A percentile compares a stretch with the other conserved stretches of the same genome.
These are phyloP conservation scores for Tragulus kanchil DNA, from an alignment of 2,113 vertebrate species.

Conservation along the genomic window DNA sequence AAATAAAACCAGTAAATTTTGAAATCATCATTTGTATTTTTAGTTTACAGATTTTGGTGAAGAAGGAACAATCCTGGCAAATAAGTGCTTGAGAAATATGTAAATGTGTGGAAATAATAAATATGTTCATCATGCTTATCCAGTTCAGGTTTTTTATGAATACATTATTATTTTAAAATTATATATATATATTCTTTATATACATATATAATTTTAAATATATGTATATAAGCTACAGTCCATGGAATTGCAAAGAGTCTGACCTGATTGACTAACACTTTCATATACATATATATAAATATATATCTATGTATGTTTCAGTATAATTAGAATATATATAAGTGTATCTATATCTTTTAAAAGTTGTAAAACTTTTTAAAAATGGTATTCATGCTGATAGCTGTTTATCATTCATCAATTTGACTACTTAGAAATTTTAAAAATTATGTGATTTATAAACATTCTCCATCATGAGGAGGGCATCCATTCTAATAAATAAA, in stretches of 20 bases:
- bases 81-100: background rate
- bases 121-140: background rate
- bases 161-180: no score
- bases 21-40: background rate
- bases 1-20: background rate
- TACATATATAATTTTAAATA: no score
- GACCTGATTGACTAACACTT: background rate
- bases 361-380: background rate
- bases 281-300: background rate
- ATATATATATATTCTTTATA: no score
- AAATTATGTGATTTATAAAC: background rate
- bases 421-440: background rate
- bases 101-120: background rate
- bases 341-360: background rate
- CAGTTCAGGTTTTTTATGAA: background rate
- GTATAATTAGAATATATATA: background rate
- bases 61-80: background rate
- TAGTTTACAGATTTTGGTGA: background rate
- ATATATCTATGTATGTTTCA: background rate
- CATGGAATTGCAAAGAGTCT: background rate
- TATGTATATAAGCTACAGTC: background rate
- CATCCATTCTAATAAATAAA: background rate
- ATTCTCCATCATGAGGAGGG: background rate
- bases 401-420: background rate
- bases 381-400: background rate